These are phyloP conservation scores for Chymomyza fuscimana DNA, from an alignment of 2,888 invertebrate species.

Conservation along the genomic window DNA sequence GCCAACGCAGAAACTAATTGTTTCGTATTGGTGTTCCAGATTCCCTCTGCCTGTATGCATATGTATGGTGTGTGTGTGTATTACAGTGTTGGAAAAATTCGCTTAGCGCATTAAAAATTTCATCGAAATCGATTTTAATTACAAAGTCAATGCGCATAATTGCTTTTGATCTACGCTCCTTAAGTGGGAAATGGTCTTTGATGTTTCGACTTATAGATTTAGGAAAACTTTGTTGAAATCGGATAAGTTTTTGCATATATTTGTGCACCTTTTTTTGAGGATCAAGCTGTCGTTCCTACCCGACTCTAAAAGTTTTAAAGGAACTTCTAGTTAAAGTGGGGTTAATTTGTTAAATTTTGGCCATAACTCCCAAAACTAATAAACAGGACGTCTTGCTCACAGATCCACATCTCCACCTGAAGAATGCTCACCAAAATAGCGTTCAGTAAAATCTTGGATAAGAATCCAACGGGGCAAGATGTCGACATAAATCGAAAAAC, in stretches of 20 bases:
- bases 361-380: too few relatives aligned
- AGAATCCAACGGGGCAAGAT: too few relatives aligned
- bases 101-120: slow-evolving; percentile 54
- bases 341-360: too few relatives aligned
- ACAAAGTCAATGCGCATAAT: slow-evolving; percentile 72
- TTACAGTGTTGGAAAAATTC: slow-evolving; percentile 36
- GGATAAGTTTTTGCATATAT: neutral
- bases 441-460: too few relatives aligned
- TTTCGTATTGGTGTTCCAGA: slow-evolving; percentile 21
- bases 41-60: neutral
- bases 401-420: too few relatives aligned
- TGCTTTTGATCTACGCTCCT: slow-evolving; percentile 46
- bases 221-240: neutral
- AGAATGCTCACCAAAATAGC: too few relatives aligned
- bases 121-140: slow-evolving; percentile 72
- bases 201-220: neutral
- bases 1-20: slow-evolving; percentile 57
- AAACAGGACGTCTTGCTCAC: too few relatives aligned
- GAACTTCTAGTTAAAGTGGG: too few relatives aligned
- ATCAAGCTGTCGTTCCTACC: too few relatives aligned
- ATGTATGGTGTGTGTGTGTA: slow-evolving; percentile 1
- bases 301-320: too few relatives aligned
- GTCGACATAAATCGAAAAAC: too few relatives aligned
- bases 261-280: neutral
- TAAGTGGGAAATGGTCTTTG: neutral